phyloP scores from a whole-genome alignment of 2,888 invertebrate species.

The Mamestra brassicae region DNA sequence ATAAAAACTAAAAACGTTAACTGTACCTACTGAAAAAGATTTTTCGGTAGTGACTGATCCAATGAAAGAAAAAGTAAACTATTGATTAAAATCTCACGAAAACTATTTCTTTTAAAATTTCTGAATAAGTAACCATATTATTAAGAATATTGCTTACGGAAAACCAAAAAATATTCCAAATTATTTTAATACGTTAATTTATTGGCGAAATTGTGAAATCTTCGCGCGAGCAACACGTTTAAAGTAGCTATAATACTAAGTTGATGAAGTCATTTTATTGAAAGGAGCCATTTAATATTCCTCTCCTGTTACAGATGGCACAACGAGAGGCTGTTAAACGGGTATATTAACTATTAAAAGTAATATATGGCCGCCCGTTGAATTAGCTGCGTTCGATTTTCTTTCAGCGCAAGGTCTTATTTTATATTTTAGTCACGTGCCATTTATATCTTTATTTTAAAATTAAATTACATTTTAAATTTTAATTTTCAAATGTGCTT shows the following conservation, averaged over 20 bases:
- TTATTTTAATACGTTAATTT: constrained; percentile 53
- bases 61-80: not conserved
- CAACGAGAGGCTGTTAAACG: constrained; percentile 41
- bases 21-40: not conserved
- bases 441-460: constrained; percentile 5
- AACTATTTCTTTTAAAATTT: not conserved
- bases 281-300: constrained; percentile 61
- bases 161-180: not conserved
- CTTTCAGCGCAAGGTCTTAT: constrained; percentile 40
- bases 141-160: not conserved
- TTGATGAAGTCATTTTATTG: constrained; percentile 64
- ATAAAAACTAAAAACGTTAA: not conserved
- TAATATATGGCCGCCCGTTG: constrained; percentile 24
- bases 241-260: constrained; percentile 40
- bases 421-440: constrained; percentile 33
- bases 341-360: constrained; percentile 45
- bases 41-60: not conserved
- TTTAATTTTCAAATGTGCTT: constrained; percentile 9
- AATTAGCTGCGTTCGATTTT: constrained; percentile 51
- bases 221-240: constrained; percentile 44
- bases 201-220: constrained; percentile 70
- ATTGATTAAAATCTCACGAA: not conserved
- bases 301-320: constrained; percentile 53
- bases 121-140: not conserved
- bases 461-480: constrained; percentile 8